Evolutionary conservation across 2,113 vertebrate genomes (phyloP), one percentile per base, ranked within the genome.

Genomic region (Thunnus maccoyii): DNA sequence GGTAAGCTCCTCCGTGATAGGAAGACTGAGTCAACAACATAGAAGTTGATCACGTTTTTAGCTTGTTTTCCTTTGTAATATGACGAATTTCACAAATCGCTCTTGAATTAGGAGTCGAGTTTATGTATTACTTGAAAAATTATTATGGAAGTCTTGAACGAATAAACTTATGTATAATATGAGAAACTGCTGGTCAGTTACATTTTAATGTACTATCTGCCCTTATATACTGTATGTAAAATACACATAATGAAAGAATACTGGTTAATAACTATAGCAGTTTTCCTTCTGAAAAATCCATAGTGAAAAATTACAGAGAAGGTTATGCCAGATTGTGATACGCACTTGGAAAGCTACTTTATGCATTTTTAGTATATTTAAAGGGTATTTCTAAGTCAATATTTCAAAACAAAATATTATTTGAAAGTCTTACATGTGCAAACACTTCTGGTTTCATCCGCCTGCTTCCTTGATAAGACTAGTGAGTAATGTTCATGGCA

Each of bases 1-100:
- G 93, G 92, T 94, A 86, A 92, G 92, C 6, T 27, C 55, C 30
- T 20, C 2, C 5, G 14, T 20, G 13, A 44, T 15, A 9, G 20
- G 3, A 68, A 4, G 70, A 69, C 48, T 54, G 5, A 60, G 14
- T n/a, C 0, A 64, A 22, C n/a, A 14, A 20, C 1, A 12, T 13
- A 22, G 3, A 67, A 25, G 25, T 5, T 48, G 13, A 48, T 44
- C 15, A 20, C 9, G 4, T 60, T 71, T 48, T 62, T 46, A 32
- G 4, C 7, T 20, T 47, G 2, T 66, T 47, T 55, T 54, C 11
- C 10, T 27, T 25, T 61, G 3, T 11, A 32, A 44, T 11, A 22
- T 30, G 14, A 47, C 15, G 3, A 18, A 69, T 63, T 32, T 56
- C 15, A 22, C 6, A 67, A 25, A 46, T 3, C 13, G 8, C 18